Evolutionary conservation across 2,888 invertebrate species (phyloP).

Genomic region (Perithous albicinctus): DNA sequence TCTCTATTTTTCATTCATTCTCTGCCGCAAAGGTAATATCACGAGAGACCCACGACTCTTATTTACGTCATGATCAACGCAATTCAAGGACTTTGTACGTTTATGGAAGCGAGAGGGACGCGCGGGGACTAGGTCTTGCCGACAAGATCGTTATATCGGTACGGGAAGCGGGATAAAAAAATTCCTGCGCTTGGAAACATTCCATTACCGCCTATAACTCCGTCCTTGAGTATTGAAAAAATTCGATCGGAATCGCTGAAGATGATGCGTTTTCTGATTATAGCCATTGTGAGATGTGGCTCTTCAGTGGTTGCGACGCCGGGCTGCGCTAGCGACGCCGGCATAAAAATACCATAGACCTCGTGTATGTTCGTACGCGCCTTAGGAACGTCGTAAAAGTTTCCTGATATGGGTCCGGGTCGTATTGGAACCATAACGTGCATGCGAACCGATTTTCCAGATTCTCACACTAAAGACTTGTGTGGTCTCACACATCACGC

Average conservation of each 20-base stretch:
- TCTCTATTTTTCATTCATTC: slow-evolving; percentile 31
- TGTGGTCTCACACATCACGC: slow-evolving; percentile 57
- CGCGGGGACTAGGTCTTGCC: slow-evolving; percentile 7
- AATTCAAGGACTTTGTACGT: not conserved
- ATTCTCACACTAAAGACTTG: slow-evolving; percentile 54
- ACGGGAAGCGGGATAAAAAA: slow-evolving; percentile 28
- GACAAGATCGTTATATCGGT: slow-evolving; percentile 26
- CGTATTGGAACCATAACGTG: slow-evolving; percentile 53
- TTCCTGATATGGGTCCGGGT: slow-evolving; percentile 49
- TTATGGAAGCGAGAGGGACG: not conserved
- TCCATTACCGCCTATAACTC: slow-evolving; percentile 31
- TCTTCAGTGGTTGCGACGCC: slow-evolving; percentile 20
- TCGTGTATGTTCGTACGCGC: slow-evolving; percentile 46
- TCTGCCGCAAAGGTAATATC: not conserved
- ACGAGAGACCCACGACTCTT: not conserved
- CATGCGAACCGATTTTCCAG: slow-evolving; percentile 61
- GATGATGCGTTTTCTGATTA: slow-evolving; percentile 40
- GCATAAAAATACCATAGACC: slow-evolving; percentile 61
- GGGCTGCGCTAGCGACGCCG: slow-evolving; percentile 39
- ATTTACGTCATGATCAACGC: slow-evolving; percentile 13
- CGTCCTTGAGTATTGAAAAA: slow-evolving; percentile 23
- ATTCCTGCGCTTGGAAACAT: slow-evolving; percentile 24
- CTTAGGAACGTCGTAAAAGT: slow-evolving; percentile 59
- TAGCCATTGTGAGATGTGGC: slow-evolving; percentile 44
- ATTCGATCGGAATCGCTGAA: slow-evolving; percentile 37